Evolutionary conservation across 2,888 invertebrate genomes (phyloP).

Genomic region (Electrophaes corylata): DNA sequence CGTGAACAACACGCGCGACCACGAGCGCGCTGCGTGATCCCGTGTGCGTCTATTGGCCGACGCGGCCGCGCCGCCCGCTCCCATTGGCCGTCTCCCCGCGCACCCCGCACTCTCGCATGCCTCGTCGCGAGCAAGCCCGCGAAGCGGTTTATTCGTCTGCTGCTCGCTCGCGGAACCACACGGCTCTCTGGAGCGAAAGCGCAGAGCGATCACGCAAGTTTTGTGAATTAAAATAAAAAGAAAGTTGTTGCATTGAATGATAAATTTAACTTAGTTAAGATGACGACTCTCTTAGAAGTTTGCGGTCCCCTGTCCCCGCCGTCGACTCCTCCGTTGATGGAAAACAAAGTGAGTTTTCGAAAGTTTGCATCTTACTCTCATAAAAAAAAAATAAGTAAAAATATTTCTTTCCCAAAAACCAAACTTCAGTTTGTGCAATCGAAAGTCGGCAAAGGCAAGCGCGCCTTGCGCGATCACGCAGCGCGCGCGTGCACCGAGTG

Average conservation of each 20-base stretch:
- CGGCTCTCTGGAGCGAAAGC: slow-evolving; percentile 66
- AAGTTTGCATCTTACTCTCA: slow-evolving; percentile 34
- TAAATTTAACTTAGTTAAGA: slow-evolving; percentile 60
- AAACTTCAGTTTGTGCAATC: slow-evolving; percentile 65
- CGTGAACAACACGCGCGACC: slow-evolving; percentile 93
- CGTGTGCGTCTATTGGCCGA: slow-evolving; percentile 83
- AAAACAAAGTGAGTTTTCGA: slow-evolving; percentile 78
- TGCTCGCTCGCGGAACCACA: slow-evolving; percentile 70
- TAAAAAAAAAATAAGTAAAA: slow-evolving; percentile 24
- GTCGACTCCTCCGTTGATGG: slow-evolving; percentile 88
- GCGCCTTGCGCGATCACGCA: slow-evolving; percentile 69
- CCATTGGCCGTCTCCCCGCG: slow-evolving; percentile 85
- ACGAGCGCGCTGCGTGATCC: slow-evolving; percentile 91
- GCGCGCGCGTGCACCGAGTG: slow-evolving; percentile 65
- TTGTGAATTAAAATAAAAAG: slow-evolving; percentile 79
- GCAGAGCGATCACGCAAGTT: slow-evolving; percentile 67
- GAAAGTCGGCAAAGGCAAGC: slow-evolving; percentile 64
- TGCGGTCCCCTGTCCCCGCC: slow-evolving; percentile 88
- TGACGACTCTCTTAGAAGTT: slow-evolving; percentile 77
- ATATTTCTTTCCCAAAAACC: slow-evolving; percentile 25
- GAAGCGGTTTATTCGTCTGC: slow-evolving; percentile 81
- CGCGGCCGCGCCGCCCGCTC: slow-evolving; percentile 88
- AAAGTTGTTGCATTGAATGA: slow-evolving; percentile 75
- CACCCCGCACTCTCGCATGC: slow-evolving; percentile 87
- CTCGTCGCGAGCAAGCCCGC: slow-evolving; percentile 71